Evolutionary conservation across 1,140 invertebrate genomes (phyloP).

Genomic region (Ylistrum balloti): DNA sequence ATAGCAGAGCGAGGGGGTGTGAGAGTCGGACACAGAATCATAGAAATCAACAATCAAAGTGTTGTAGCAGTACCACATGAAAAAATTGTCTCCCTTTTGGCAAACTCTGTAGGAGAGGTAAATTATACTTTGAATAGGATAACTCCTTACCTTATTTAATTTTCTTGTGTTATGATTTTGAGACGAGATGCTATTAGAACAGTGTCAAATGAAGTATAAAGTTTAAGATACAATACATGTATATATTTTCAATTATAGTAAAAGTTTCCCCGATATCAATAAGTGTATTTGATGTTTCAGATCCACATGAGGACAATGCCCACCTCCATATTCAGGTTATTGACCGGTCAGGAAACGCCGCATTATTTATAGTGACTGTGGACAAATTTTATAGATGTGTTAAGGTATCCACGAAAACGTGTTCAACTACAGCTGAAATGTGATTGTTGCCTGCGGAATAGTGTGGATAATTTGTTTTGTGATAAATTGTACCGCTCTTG

Average conservation of each 20-base stretch:
- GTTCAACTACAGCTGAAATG: not conserved
- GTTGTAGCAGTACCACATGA: constrained; percentile 99
- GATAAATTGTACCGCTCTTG: not conserved
- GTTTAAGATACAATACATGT: too few species aligned
- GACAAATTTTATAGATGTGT: not conserved
- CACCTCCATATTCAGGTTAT: constrained; percentile 99
- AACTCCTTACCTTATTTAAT: too few species aligned
- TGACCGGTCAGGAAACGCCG: constrained; percentile 99
- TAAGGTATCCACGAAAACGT: not conserved
- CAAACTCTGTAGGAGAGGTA: constrained; percentile 99
- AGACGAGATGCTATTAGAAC: too few species aligned
- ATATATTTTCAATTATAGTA: too few species aligned
- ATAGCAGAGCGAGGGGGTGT: constrained; percentile 99
- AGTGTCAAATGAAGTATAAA: too few species aligned
- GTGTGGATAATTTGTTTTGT: not conserved
- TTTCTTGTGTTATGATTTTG: too few species aligned
- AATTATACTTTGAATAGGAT: too few species aligned
- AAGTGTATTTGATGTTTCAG: constrained; percentile 85
- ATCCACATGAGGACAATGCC: constrained; percentile 99
- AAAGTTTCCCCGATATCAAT: too few species aligned
- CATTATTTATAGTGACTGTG: constrained; percentile 93
- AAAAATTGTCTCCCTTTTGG: constrained; percentile 98
- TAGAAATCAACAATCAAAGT: constrained; percentile 98
- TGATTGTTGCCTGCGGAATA: not conserved
- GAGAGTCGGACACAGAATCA: constrained; percentile 98